Percentiles rank a stretch among this genome's conserved stretches.
Evolutionary conservation across 1,140 invertebrate species (phyloP).

Genomic region (Orchesella cincta): DNA sequence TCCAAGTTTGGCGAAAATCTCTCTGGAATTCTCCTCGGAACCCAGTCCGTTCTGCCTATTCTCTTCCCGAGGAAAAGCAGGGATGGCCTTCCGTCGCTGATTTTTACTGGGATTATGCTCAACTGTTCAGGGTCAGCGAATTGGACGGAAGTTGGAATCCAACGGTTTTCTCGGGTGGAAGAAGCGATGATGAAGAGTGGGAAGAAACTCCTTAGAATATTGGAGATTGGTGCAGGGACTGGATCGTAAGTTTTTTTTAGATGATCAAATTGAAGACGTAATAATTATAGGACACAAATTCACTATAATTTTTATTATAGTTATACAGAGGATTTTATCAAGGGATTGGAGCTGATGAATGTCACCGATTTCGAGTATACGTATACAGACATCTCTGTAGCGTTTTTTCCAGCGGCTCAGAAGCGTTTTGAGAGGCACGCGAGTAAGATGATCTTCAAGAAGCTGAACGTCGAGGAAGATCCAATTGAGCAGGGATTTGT

Average conservation of each 20-base stretch:
- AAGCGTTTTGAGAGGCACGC: slow-evolving; percentile 11
- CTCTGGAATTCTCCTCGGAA: not conserved
- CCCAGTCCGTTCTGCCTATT: not conserved
- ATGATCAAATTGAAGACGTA: too few species aligned
- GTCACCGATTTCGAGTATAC: not conserved
- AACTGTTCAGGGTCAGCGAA: too few species aligned
- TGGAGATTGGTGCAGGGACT: slow-evolving; percentile 33
- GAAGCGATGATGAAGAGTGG: too few species aligned
- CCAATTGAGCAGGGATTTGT: slow-evolving; percentile 32
- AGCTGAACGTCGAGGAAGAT: slow-evolving; percentile 31
- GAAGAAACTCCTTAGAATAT: too few species aligned
- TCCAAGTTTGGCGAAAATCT: not conserved
- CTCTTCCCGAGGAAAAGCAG: not conserved
- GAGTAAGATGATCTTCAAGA: not conserved
- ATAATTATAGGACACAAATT: too few species aligned
- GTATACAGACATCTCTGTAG: slow-evolving; percentile 36
- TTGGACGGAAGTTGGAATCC: not conserved
- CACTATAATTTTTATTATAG: too few species aligned
- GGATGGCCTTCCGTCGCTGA: not conserved
- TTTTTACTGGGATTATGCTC: not conserved
- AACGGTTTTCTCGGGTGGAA: too few species aligned
- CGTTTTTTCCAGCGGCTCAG: slow-evolving; percentile 31
- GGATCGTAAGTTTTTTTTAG: not conserved
- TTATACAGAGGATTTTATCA: not conserved
- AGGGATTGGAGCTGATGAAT: not conserved